These are phyloP conservation scores for Plutomurus gul DNA, from an alignment of 1,140 invertebrate genomes.

Conservation along the genomic window DNA sequence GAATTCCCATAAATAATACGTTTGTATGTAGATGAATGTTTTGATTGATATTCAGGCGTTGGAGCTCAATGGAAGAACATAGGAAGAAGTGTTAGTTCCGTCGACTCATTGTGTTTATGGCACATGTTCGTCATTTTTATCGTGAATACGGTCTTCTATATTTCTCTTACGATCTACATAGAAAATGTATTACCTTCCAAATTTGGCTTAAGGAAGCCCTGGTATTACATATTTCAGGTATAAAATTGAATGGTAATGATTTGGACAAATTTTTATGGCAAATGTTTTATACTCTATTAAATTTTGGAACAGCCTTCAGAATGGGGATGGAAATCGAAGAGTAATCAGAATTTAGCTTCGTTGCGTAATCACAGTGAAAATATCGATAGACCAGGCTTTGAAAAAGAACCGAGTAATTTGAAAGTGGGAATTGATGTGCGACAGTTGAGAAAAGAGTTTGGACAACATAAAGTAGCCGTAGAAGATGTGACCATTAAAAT, in stretches of 20 bases:
- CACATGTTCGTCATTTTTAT: constrained; percentile 36
- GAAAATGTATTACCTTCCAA: constrained; percentile 39
- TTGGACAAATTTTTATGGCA: background rate
- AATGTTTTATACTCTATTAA: background rate
- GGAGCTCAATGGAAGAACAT: constrained; percentile 40
- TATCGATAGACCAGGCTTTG: constrained; percentile 33
- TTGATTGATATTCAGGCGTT: constrained; percentile 3
- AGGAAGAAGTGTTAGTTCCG: background rate
- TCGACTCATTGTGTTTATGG: background rate
- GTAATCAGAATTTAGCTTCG: background rate
- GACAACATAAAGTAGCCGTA: constrained; percentile 59
- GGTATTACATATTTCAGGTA: constrained; percentile 45
- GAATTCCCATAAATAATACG: too few species aligned
- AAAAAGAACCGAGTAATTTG: constrained; percentile 32
- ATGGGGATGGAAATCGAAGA: background rate
- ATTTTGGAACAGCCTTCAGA: constrained; percentile 13
- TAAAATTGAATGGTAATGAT: background rate
- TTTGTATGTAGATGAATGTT: too few species aligned
- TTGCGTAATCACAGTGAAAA: too few species aligned
- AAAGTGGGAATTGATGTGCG: constrained; percentile 20
- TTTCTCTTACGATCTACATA: constrained; percentile 34
- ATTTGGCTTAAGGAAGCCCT: constrained; percentile 39
- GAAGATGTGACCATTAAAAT: constrained; percentile 63
- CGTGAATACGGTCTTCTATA: constrained; percentile 31
- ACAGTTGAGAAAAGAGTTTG: constrained; percentile 39